These are phyloP conservation scores for Craniophora ligustri DNA, from an alignment of 2,888 invertebrate genomes.

Conservation along the genomic window DNA sequence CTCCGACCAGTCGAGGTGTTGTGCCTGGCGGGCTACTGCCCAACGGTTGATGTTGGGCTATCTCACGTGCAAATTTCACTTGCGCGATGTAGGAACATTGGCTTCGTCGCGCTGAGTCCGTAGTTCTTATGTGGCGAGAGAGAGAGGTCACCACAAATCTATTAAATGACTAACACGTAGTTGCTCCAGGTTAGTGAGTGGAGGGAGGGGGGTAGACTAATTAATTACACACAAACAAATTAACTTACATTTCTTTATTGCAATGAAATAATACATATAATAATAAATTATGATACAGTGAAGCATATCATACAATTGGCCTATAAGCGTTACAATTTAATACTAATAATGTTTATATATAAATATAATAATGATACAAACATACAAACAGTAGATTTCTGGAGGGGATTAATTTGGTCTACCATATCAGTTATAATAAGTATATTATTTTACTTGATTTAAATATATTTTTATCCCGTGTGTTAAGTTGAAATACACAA, in stretches of 20 bases:
- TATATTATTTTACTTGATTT: constrained; percentile 49
- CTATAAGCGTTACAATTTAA: constrained; percentile 33
- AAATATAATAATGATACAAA: constrained; percentile 45
- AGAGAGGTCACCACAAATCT: too few species aligned
- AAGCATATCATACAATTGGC: constrained; percentile 43
- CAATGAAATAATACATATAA: constrained; percentile 51
- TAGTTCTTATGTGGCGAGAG: too few species aligned
- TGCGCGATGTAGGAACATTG: too few species aligned
- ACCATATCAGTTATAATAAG: constrained; percentile 75
- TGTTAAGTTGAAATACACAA: constrained; percentile 1
- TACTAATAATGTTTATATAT: constrained; percentile 17
- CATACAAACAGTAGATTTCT: constrained; percentile 49
- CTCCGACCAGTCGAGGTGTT: too few species aligned
- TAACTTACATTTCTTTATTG: constrained; percentile 49
- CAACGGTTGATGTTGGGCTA: too few species aligned
- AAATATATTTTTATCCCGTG: constrained; percentile 27
- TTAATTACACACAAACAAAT: neutral
- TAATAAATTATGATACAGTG: constrained; percentile 24
- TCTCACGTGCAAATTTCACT: too few species aligned
- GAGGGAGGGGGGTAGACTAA: too few species aligned
- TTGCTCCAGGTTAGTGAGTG: too few species aligned
- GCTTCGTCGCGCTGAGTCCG: too few species aligned
- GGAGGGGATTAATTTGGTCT: constrained; percentile 77
- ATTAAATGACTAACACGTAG: too few species aligned
- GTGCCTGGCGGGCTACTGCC: too few species aligned